Evolutionary conservation across 2,113 vertebrate species (phyloP), one percentile per base, ranked within the genome.

Genomic region (Phoxinus phoxinus): DNA sequence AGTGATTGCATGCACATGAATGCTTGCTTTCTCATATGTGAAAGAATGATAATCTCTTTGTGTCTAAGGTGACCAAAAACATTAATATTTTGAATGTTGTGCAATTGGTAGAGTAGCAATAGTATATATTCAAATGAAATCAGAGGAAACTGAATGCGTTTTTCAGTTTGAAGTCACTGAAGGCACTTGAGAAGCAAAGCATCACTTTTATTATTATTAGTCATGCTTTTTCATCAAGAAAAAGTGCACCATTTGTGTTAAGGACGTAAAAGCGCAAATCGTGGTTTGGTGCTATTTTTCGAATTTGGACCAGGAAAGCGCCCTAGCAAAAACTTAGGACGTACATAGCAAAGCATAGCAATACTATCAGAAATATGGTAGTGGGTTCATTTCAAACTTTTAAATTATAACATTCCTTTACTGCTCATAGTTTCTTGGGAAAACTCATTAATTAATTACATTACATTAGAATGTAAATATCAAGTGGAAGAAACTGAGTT

Each of bases 51-150:
- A 10, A 72, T n/a, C 19, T 37, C 21, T 44, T 13, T 44, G 71
- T 73, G 71, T 46, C 71, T 73, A 25, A 73, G 69, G 71, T 73
- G 37, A 73, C 71, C 71, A 44, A 46, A 46, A 35, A 46, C 71
- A 73, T 46, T 41, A 27, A 46, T 73, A 73, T 73, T 46, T 46
- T 73, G 71, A 46, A 73, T 46, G 23, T 46, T n/a, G 37, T 73
- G n/a, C 71, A 73, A n/a, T 9, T 46, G 41, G 41, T 46, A 44
- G 71, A 13, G 23, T 73, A 73, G 23, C 23, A 73, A 3, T 25
- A 25, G n/a, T 6, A n/a, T 44, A 6, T 3, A 12, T 72, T 10
- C 23, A 72, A 23, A 23, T 56, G 2, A 71, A 41, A 32, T 19
- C 27, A 27, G 25, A 37, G 19, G 32, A 37, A 37, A 41, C 0